Percentiles rank a stretch among this genome's conserved stretches.
These are phyloP conservation scores for Epinephelus moara DNA, from an alignment of 2,113 vertebrate species.

Conservation along the genomic window DNA sequence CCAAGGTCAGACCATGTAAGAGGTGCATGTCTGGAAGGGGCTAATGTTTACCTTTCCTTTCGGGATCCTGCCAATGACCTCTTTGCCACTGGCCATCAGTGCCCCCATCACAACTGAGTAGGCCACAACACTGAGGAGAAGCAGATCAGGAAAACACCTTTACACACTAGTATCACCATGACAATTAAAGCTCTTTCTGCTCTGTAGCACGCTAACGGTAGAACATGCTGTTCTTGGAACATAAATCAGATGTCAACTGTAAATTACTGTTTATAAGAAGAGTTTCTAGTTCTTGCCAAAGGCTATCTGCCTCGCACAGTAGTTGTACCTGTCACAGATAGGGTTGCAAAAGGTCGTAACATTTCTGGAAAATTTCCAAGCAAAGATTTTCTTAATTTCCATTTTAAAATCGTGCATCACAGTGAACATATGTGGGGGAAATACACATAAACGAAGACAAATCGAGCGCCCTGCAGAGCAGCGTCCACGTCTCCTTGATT, in stretches of 20 bases:
- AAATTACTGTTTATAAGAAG: background rate
- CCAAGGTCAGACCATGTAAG: background rate
- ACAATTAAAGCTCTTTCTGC: background rate
- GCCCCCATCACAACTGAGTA: constrained; percentile 98
- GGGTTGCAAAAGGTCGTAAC: too few species aligned
- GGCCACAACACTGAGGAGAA: constrained; percentile 90
- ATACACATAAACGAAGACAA: too few species aligned
- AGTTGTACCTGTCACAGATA: background rate
- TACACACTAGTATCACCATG: background rate
- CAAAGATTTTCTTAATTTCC: too few species aligned
- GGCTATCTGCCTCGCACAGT: background rate
- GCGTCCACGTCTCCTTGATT: too few species aligned
- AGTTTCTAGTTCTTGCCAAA: background rate
- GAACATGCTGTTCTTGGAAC: background rate
- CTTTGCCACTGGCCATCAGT: constrained; percentile 97
- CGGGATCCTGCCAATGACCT: constrained; percentile 94
- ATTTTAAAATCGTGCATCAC: too few species aligned
- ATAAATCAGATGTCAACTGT: too few species aligned
- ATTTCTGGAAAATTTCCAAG: too few species aligned
- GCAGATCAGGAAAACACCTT: background rate
- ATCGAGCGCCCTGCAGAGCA: too few species aligned
- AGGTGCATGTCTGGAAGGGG: too few species aligned
- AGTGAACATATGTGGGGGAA: too few species aligned
- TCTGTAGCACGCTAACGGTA: background rate
- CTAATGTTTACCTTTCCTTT: constrained; percentile 91